phyloP scores from a whole-genome alignment of 2,888 invertebrate species.

The Eupeodes luniger region DNA sequence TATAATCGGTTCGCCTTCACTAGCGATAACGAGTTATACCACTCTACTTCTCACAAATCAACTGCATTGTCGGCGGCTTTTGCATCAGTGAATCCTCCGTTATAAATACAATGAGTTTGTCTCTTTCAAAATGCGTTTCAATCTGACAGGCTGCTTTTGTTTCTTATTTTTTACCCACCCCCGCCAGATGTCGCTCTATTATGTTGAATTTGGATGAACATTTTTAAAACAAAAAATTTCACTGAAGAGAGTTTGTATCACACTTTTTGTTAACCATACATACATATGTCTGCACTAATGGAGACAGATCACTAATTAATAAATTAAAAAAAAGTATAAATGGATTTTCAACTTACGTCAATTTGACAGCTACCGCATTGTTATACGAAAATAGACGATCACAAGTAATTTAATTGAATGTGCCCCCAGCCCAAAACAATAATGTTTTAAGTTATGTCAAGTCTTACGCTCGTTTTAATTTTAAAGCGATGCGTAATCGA shows the following conservation, averaged over 20 bases:
- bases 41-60: neutral
- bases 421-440: no score
- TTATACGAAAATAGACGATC: no score
- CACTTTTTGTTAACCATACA: neutral
- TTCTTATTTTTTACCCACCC: neutral
- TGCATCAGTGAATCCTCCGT: neutral
- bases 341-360: no score
- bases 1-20: neutral
- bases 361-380: no score
- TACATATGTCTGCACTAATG: no score
- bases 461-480: no score
- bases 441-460: no score
- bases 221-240: neutral
- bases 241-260: neutral
- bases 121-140: slow-evolving; percentile 23
- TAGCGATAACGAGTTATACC: neutral
- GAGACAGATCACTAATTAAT: neutral
- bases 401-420: no score
- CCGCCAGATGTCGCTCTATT: slow-evolving; percentile 1
- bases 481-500: no score
- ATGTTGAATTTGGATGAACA: neutral
- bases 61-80: slow-evolving; percentile 11
- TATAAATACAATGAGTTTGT: slow-evolving; percentile 6
- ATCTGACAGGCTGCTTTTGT: neutral
- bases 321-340: no score